Conservation (phyloP, 2,113 vertebrate genomes). For the Aspidoscelis tigris region DNA sequence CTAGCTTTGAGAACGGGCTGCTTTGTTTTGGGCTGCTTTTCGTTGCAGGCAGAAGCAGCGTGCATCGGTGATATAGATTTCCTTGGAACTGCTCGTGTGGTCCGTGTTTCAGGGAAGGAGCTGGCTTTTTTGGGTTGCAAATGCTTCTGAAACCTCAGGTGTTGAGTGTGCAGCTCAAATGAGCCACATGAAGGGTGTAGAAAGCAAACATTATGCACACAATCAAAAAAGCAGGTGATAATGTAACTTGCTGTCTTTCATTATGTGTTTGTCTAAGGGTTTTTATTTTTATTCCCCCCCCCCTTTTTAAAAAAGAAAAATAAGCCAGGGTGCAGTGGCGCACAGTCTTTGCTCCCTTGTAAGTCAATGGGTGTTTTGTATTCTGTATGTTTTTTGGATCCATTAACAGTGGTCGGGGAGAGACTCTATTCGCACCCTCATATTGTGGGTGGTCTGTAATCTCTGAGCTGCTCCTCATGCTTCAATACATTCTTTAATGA, state of each 20-base stretch:
- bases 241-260: slow-evolving; percentile 9
- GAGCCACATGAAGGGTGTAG: background rate
- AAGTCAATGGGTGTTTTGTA: slow-evolving; percentile 18
- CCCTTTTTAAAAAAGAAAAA: background rate
- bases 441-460: slow-evolving; percentile 53
- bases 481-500: slow-evolving; percentile 59
- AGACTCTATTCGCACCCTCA: slow-evolving; percentile 38
- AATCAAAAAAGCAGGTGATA: slow-evolving; percentile 20
- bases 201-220: background rate
- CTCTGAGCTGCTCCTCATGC: slow-evolving; percentile 42
- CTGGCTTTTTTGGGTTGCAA: background rate
- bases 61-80: slow-evolving; percentile 2
- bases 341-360: background rate
- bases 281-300: background rate
- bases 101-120: background rate
- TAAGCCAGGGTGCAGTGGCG: background rate
- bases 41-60: background rate
- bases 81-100: slow-evolving; percentile 12
- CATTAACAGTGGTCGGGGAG: slow-evolving; percentile 24
- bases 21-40: background rate
- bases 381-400: slow-evolving; percentile 9
- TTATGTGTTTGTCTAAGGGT: slow-evolving; percentile 37
- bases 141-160: background rate
- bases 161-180: background rate
- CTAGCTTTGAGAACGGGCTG: background rate